These are phyloP conservation scores for Carcina quercana DNA, from an alignment of 2,888 invertebrate species.

Conservation along the genomic window DNA sequence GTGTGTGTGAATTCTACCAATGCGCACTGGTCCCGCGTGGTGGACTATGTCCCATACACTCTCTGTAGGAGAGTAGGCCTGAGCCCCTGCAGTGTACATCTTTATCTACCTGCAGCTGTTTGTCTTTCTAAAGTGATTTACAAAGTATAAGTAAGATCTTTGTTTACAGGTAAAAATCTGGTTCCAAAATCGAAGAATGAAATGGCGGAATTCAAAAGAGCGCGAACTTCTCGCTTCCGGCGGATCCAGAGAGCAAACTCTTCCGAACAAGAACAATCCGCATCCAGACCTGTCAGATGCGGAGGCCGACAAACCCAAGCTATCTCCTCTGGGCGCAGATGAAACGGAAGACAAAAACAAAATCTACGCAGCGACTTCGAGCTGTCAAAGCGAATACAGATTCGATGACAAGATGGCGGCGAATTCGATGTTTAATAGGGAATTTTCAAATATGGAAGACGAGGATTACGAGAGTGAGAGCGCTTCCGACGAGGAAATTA, in stretches of 20 bases:
- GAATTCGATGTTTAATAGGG: slow-evolving; percentile 38
- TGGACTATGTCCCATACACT: too few relatives aligned
- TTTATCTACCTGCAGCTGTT: too few relatives aligned
- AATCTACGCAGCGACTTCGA: slow-evolving; percentile 46
- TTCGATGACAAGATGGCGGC: slow-evolving; percentile 59
- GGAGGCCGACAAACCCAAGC: slow-evolving; percentile 84
- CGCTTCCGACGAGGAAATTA: slow-evolving; percentile 88
- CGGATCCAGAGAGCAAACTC: slow-evolving; percentile 94
- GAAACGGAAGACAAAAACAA: slow-evolving; percentile 52
- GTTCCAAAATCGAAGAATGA: slow-evolving; percentile 99
- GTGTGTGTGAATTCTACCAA: too few relatives aligned
- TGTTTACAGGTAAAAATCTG: slow-evolving; percentile 76
- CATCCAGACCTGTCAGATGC: slow-evolving; percentile 96
- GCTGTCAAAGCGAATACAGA: slow-evolving; percentile 39
- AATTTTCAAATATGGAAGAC: slow-evolving; percentile 53
- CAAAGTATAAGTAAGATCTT: background rate
- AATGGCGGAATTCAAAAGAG: slow-evolving; percentile 98
- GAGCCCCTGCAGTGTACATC: too few relatives aligned
- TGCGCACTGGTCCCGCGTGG: too few relatives aligned
- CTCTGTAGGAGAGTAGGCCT: too few relatives aligned
- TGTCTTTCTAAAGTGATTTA: too few relatives aligned
- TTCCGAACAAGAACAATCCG: slow-evolving; percentile 97
- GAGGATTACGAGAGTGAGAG: slow-evolving; percentile 72
- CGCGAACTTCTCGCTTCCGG: slow-evolving; percentile 94
- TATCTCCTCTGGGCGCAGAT: slow-evolving; percentile 74